Evolutionary conservation across 2,113 vertebrate species (phyloP).

Genomic region (Tragulus kanchil): DNA sequence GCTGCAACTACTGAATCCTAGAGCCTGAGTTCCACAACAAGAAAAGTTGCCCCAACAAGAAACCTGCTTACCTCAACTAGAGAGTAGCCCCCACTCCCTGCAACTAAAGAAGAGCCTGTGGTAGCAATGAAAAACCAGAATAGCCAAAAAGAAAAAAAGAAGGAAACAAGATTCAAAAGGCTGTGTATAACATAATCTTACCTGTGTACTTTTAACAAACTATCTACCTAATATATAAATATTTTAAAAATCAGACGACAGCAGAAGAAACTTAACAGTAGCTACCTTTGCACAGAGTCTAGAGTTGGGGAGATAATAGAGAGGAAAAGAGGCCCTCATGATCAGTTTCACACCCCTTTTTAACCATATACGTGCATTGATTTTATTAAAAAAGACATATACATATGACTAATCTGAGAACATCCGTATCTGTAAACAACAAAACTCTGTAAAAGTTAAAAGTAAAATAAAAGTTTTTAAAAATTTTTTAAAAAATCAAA

Average conservation of each 20-base stretch:
- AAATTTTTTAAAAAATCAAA: neutral
- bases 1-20: too few species aligned
- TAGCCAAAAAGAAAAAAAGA: neutral
- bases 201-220: neutral
- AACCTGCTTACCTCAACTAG: too few species aligned
- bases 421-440: too few species aligned
- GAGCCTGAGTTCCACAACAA: too few species aligned
- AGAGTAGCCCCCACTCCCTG: too few species aligned
- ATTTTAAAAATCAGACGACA: neutral
- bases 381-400: neutral
- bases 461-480: too few species aligned
- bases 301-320: neutral
- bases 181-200: neutral
- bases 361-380: neutral
- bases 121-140: too few species aligned
- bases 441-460: too few species aligned
- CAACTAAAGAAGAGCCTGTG: too few species aligned
- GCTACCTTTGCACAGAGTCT: neutral
- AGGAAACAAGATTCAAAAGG: neutral
- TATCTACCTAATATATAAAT: neutral
- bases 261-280: neutral
- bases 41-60: too few species aligned
- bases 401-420: too few species aligned
- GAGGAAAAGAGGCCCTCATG: rapidly evolving
- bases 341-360: neutral